Evolutionary conservation across 2,113 vertebrate genomes (phyloP), one percentile per base, ranked within the genome.

Genomic region (Alethe diademata): DNA sequence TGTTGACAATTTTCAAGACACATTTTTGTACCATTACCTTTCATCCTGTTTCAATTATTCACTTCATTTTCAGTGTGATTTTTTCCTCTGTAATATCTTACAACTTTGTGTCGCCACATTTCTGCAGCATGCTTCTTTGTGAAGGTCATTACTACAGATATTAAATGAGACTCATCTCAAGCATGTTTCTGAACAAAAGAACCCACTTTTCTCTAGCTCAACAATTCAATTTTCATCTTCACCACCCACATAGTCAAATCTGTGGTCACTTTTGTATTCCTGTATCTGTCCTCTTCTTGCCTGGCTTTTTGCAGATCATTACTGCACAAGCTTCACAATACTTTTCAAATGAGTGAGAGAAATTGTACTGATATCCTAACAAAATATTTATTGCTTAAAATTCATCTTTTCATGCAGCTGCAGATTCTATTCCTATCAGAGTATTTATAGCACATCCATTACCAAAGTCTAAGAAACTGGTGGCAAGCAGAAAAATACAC

Each of bases 311-410:
- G 26, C 19, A 47, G 76, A 29, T 60, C 38, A 8, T n/a, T 50
- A 50, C 57, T 90, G 53, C 18, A 40, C 22, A 82, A 67, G 15
- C 60, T 91, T 78, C 38, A 56, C 36, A 81, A 26, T 87, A 56
- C 29, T 90, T 43, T 38, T 84, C 35, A 90, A 90, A 87, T 60
- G 19, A 67, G 8, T 28, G 15, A 85, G 57, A 85, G 57, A 85
- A 81, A 73, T 76, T 57, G 8, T 90, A 91, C 81, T 53, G 74
- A 72, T 57, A 53, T 65, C 36, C 73, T 60, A 88, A 28, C 10
- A 92, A 95, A 93, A 81, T 91, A 85, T 85, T 87, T 93, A 35
- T 75, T 91, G 31, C 57, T 90, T 48, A 90, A 62, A 90, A 75
- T 78, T 85, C 8, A 35, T 91, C 82, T 79, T 65, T 76, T 53